Evolutionary conservation across 2,797 vertebrate genomes (phyloP).

Genomic region (Sciurus vulgaris): DNA sequence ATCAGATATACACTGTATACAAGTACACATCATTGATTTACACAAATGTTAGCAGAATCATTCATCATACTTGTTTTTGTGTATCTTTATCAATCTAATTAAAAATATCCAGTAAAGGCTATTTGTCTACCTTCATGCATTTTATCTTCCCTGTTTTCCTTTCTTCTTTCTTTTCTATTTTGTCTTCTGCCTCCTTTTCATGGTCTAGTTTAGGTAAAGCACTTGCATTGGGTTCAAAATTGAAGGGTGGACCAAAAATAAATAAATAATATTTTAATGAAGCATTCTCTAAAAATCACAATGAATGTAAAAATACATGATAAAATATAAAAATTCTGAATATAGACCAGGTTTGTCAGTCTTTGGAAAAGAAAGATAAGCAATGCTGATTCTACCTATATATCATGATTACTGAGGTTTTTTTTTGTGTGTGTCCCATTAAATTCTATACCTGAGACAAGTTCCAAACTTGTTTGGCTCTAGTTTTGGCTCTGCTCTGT

Average conservation of each 20-base stretch:
- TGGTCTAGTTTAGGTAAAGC: not conserved
- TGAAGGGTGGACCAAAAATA: not conserved
- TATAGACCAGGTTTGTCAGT: not conserved
- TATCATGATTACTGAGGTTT: not conserved
- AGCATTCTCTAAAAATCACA: not conserved
- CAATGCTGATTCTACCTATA: not conserved
- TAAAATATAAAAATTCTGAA: slow-evolving; percentile 15
- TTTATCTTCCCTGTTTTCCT: not conserved
- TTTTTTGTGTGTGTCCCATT: not conserved
- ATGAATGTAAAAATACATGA: not conserved
- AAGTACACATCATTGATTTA: not conserved
- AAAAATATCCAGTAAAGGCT: not conserved
- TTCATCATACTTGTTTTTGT: not conserved
- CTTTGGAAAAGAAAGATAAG: not conserved
- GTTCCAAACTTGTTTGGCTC: not conserved
- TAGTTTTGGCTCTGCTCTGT: not conserved
- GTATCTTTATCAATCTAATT: not conserved
- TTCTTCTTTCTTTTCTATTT: not conserved
- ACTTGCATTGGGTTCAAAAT: not conserved
- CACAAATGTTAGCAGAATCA: not conserved
- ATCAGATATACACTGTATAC: not conserved
- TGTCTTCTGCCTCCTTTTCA: not conserved
- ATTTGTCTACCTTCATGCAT: not conserved
- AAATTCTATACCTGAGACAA: not conserved
- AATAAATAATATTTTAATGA: not conserved